These are phyloP conservation scores for Argopecten irradians DNA, from an alignment of 1,140 invertebrate species.

Conservation along the genomic window DNA sequence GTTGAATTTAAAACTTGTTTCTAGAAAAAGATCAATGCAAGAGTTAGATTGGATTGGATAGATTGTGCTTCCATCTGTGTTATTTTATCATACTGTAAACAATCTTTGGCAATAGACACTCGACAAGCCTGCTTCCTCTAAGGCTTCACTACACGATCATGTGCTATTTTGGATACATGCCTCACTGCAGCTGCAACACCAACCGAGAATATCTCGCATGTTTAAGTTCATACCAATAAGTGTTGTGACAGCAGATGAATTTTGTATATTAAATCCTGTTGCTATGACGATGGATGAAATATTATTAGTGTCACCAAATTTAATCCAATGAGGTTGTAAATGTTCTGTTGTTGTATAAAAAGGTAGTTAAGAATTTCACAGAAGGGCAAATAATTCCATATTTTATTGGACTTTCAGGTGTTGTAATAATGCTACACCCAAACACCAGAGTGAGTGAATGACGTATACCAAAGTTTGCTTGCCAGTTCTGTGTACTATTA, in stretches of 20 bases:
- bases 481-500: not conserved
- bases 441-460: not conserved
- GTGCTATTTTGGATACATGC: not conserved
- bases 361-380: not conserved
- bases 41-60: not conserved
- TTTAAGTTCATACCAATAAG: not conserved
- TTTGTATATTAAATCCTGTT: not conserved
- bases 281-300: not conserved
- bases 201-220: not conserved
- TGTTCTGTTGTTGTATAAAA: not conserved
- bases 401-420: not conserved
- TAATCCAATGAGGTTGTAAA: not conserved
- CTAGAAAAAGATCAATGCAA: slow-evolving; percentile 6
- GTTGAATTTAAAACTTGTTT: not conserved
- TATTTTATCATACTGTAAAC: not conserved
- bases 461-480: slow-evolving; percentile 5
- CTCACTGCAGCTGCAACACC: not conserved
- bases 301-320: not conserved
- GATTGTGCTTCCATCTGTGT: slow-evolving; percentile 1
- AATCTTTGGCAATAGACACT: not conserved
- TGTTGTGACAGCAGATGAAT: not conserved
- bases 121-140: not conserved
- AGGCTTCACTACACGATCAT: too few species aligned
- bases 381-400: not conserved
- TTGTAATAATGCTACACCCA: not conserved